phyloP scores from a whole-genome alignment of 2,888 invertebrate genomes.

The Hofmannophila pseudospretella region DNA sequence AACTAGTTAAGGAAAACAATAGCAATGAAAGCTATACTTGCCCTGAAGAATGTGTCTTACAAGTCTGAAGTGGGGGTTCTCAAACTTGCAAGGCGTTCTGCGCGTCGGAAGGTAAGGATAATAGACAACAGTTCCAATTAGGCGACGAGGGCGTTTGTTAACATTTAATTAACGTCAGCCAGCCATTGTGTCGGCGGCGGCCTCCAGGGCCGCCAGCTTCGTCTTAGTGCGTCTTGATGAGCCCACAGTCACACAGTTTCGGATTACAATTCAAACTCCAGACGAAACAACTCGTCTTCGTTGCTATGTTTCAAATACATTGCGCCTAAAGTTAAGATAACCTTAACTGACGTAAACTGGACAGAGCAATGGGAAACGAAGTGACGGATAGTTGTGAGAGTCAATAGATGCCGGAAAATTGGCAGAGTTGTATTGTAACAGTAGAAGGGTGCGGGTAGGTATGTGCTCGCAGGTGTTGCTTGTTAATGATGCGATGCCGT shows the following conservation, averaged over 20 bases:
- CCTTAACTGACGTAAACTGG: background rate
- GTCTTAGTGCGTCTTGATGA: slow-evolving; percentile 49
- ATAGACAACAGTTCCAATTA: slow-evolving; percentile 78
- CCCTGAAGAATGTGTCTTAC: slow-evolving; percentile 49
- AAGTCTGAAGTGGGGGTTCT: slow-evolving; percentile 59
- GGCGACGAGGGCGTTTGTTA: slow-evolving; percentile 77
- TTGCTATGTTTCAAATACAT: slow-evolving; percentile 23
- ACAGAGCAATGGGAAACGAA: slow-evolving; percentile 16
- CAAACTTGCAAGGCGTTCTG: slow-evolving; percentile 63
- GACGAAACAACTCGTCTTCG: slow-evolving; percentile 15
- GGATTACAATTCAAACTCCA: slow-evolving; percentile 45
- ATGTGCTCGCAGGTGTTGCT: slow-evolving; percentile 41
- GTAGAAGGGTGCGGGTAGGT: slow-evolving; percentile 19
- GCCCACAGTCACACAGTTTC: slow-evolving; percentile 56
- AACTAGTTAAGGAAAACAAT: slow-evolving; percentile 28
- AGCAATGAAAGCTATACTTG: slow-evolving; percentile 35
- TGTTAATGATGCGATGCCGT: slow-evolving; percentile 48
- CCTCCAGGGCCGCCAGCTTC: slow-evolving; percentile 50
- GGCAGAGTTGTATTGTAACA: slow-evolving; percentile 17
- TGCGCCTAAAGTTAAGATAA: slow-evolving; percentile 13
- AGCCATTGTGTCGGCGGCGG: slow-evolving; percentile 67
- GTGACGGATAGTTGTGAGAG: background rate
- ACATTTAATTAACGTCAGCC: slow-evolving; percentile 76
- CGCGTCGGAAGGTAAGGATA: slow-evolving; percentile 70
- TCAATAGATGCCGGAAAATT: background rate